Conservation (phyloP, 2,797 vertebrate species). For the Pristis pectinata region DNA sequence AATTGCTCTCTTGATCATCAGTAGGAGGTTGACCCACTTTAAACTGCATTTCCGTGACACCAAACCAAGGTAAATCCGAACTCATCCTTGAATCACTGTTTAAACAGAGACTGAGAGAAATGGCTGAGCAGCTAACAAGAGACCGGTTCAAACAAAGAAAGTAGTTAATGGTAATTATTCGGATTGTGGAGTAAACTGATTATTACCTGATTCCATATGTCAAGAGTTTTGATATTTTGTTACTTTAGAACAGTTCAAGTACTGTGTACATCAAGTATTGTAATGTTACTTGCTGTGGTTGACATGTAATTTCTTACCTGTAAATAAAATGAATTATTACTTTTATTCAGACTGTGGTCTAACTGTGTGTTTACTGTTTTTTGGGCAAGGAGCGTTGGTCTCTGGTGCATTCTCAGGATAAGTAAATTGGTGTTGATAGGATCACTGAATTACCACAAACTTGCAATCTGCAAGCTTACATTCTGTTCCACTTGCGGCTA, state of each 20-base stretch:
- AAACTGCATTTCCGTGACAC: neutral
- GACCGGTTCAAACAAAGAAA: neutral
- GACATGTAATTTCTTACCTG: neutral
- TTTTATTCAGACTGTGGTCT: neutral
- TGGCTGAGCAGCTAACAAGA: neutral
- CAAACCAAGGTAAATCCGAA: neutral
- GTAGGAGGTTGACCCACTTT: neutral
- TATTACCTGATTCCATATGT: neutral
- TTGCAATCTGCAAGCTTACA: neutral
- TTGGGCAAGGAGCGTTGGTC: neutral
- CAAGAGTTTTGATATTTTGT: conserved; percentile 10
- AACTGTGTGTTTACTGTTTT: neutral
- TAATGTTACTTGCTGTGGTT: conserved; percentile 14
- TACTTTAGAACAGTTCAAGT: neutral
- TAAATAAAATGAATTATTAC: conserved; percentile 12
- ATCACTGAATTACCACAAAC: neutral
- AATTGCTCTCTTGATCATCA: neutral
- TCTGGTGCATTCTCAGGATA: neutral
- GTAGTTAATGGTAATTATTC: neutral
- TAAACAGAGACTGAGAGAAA: neutral
- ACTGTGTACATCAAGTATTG: neutral
- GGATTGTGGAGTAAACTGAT: neutral
- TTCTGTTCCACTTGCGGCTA: neutral
- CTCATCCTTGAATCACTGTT: neutral
- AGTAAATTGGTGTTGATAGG: neutral